Percentiles rank a stretch among this genome's conserved stretches.
These are phyloP conservation scores for Procavia capensis DNA, from an alignment of 2,113 vertebrate genomes.

Conservation along the genomic window DNA sequence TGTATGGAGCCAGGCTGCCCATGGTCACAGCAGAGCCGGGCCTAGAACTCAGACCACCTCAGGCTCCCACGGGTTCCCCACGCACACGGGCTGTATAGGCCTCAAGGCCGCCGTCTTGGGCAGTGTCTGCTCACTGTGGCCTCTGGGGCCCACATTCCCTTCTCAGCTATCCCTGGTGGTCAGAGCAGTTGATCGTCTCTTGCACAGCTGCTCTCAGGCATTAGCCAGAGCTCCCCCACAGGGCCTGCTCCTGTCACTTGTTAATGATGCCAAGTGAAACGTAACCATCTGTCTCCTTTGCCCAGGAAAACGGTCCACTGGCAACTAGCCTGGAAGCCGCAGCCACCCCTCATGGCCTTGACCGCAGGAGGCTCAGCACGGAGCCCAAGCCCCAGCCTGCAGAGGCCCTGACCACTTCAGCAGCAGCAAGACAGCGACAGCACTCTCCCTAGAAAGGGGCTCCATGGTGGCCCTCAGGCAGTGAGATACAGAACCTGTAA, in stretches of 20 bases:
- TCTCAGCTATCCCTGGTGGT: neutral
- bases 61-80: neutral
- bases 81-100: neutral
- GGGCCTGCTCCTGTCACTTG: neutral
- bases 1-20: neutral
- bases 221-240: fast-evolving
- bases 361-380: neutral
- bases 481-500: neutral
- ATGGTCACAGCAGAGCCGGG: conserved; percentile 62
- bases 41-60: conserved; percentile 67
- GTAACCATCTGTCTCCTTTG: conserved; percentile 36
- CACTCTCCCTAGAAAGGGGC: neutral
- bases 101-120: neutral
- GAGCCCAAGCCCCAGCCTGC: conserved; percentile 26
- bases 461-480: neutral
- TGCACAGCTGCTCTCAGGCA: neutral
- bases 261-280: neutral
- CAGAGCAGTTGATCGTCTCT: neutral
- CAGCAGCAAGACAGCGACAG: neutral
- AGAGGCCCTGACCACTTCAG: conserved; percentile 29
- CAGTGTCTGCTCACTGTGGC: neutral
- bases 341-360: conserved; percentile 9
- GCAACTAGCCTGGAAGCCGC: conserved; percentile 81
- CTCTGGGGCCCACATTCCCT: neutral
- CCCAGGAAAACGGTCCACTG: conserved; percentile 88